Evolutionary conservation across 2,888 invertebrate genomes (phyloP), one percentile per base, ranked within the genome.

Genomic region (Synergus laeviventris): DNA sequence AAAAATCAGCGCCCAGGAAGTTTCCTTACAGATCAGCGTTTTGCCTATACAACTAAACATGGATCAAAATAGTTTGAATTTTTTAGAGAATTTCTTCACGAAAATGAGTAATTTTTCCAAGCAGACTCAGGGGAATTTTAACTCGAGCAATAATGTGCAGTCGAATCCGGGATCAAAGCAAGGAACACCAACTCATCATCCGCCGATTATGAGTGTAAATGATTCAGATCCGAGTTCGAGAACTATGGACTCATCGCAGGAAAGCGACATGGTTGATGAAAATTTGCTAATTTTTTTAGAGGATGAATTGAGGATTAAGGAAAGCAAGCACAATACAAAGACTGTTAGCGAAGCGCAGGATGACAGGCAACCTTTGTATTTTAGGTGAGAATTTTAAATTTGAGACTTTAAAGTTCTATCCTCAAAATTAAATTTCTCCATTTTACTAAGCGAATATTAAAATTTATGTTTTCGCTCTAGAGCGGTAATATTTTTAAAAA

Each of bases 21-120:
- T 98, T 89, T 95, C 95, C 81, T 91, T 99, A 49, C 95, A 96
- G 88, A 93, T 99, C 74, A 97, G 98, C 0, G 90, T 98, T 75
- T 92, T 98, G 82, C 99, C 99, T 0, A 92, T 99, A 75, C 93
- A 98, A 82, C 93, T 99, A 80, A 98, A 99, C 91, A 95, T 99
- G 74, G 99, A 99, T 91, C 99, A 99, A 91, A 99, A 99, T 91
- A 96, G 99, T 0, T 91, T 99, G 42, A 93, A 97, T 64, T 99
- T 99, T 91, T 92, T 99, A 94, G 95, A 77, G 94, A 94, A 49
- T 99, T 97, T 92, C n/a, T 95, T 97, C 89, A 94, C 93, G 45
- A 95, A 96, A 83, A 91, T 97, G 0, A 92, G 94, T 73, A 90
- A 88, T 2, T 86, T 85, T 45, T 81, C 86, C 9, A 87, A 87